These are phyloP conservation scores for Pseudotriccus pelzelni DNA, from an alignment of 2,797 vertebrate species.

Conservation along the genomic window DNA sequence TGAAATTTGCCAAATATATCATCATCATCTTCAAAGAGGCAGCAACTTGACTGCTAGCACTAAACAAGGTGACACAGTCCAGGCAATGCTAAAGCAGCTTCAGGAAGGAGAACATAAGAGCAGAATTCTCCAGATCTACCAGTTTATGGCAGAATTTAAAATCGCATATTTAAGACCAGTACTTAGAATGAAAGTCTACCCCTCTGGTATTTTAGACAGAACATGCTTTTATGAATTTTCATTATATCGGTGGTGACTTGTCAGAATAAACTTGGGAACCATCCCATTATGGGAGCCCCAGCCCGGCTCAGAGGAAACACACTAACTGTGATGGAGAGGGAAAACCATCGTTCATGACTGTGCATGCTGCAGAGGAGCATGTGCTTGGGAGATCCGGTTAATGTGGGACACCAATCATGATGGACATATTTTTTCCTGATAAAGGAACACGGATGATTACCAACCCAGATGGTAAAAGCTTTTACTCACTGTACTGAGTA, in stretches of 20 bases:
- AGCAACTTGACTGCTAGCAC: background rate
- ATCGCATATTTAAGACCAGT: background rate
- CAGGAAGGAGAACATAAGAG: background rate
- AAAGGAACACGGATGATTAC: background rate
- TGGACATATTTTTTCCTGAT: background rate
- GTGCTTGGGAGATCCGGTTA: background rate
- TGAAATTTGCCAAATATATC: conserved; percentile 2
- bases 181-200: background rate
- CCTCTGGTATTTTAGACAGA: background rate
- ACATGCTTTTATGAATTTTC: background rate
- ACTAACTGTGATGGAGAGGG: background rate
- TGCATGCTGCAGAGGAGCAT: background rate
- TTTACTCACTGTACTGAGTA: background rate
- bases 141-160: background rate
- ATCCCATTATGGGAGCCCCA: background rate
- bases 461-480: background rate
- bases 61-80: background rate
- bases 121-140: background rate
- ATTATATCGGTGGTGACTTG: background rate
- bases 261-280: background rate
- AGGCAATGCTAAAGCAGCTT: background rate
- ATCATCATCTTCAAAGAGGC: background rate
- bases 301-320: fast-evolving
- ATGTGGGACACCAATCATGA: background rate
- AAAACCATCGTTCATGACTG: background rate